Evolutionary conservation across 2,113 vertebrate genomes (phyloP).

Genomic region (Vulpes lagopus): DNA sequence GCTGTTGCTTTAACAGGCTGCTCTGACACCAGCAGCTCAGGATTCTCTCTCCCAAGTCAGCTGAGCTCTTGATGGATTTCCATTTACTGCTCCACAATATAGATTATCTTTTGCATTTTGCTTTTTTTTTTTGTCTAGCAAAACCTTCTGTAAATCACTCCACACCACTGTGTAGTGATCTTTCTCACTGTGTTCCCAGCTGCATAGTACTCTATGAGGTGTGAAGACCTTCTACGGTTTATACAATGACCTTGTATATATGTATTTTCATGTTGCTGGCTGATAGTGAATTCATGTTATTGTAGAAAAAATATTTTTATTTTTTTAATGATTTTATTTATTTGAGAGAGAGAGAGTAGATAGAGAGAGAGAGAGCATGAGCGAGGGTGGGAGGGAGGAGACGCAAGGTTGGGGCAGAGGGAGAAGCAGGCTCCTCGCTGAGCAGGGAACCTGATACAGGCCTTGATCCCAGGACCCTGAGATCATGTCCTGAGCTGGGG

Average conservation of each 20-base stretch:
- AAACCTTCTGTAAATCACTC: not conserved
- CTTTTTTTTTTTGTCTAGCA: not conserved
- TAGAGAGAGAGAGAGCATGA: too few species aligned
- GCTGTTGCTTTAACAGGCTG: not conserved
- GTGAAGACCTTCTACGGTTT: not conserved
- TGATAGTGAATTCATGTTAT: not conserved
- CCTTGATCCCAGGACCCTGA: too few species aligned
- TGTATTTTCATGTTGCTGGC: not conserved
- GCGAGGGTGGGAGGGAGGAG: too few species aligned
- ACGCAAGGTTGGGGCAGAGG: too few species aligned
- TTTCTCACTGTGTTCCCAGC: not conserved
- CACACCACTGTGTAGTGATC: rapidly evolving
- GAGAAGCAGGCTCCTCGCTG: too few species aligned
- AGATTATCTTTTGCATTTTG: not conserved
- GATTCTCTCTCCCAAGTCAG: not conserved
- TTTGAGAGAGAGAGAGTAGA: too few species aligned
- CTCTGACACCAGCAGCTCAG: not conserved
- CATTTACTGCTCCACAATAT: not conserved
- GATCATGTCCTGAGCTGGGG: too few species aligned
- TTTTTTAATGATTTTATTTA: too few species aligned
- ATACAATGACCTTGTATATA: not conserved
- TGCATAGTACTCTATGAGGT: rapidly evolving
- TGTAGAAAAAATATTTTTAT: not conserved
- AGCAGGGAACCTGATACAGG: too few species aligned
- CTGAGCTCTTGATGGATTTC: not conserved